Percentiles rank a stretch among this genome's conserved stretches.
phyloP scores from a whole-genome alignment of 1,140 invertebrate species.

The Sinonovacula constricta region DNA sequence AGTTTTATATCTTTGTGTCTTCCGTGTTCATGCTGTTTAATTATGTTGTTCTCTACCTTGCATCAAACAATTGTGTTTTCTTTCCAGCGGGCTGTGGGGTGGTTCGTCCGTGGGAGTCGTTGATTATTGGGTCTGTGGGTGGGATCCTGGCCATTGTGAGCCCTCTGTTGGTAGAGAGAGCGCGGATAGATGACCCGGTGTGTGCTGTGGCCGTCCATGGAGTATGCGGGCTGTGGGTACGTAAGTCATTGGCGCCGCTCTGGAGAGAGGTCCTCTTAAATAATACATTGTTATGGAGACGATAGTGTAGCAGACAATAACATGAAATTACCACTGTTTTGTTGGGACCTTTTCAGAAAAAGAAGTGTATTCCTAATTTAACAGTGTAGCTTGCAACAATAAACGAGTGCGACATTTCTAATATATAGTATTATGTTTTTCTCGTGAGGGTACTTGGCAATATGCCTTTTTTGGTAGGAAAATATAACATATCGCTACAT shows the following conservation, averaged over 20 bases:
- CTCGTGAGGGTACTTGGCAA: neutral
- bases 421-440: neutral
- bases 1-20: neutral
- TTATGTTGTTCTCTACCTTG: neutral
- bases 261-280: no score
- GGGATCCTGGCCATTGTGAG: slow-evolving; percentile 85
- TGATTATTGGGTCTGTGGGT: slow-evolving; percentile 90
- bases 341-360: no score
- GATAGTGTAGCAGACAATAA: no score
- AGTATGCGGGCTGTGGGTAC: slow-evolving; percentile 80
- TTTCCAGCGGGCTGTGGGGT: slow-evolving; percentile 91
- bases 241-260: no score
- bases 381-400: no score
- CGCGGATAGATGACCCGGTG: slow-evolving; percentile 93
- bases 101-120: slow-evolving; percentile 90
- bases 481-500: no score
- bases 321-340: no score
- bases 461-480: neutral
- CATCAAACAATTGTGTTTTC: neutral
- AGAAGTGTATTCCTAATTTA: no score
- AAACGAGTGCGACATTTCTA: no score
- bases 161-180: slow-evolving; percentile 86
- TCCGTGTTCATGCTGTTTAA: neutral
- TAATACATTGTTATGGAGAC: no score
- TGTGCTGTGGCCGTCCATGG: slow-evolving; percentile 92